Base-by-base conservation (phyloP, 2,113 vertebrate species). In the Burhinus bistriatus region DNA sequence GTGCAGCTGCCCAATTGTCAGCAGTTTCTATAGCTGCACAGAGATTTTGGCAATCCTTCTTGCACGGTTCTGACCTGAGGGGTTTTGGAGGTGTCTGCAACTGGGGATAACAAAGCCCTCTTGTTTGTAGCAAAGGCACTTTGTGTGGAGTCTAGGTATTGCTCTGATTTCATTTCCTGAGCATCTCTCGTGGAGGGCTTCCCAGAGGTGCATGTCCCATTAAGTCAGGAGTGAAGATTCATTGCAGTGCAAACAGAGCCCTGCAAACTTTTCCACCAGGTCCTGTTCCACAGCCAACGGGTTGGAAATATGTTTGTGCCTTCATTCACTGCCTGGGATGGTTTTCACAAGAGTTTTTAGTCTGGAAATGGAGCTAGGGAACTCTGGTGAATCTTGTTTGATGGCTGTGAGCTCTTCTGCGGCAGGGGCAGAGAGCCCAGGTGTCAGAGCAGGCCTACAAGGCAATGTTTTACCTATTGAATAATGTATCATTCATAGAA, bases 151-250 rank as follows among this genome's bases (percentile, higher is more conserved):
- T 92, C 58, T 72, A 4, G 62, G 77, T 61, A 83, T 72, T 69
- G 81, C 95, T 87, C 93, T 96, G 95, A 95, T 96, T 95, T 97
- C 44, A 96, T 92, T 97, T 95, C 96, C 96, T 87, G 93, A 95
- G 73, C 97, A 95, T 89, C 90, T 70, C 64, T 96, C 2, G 0
- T 82, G 89, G 82, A 96, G 64, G 83, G 47, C 65, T 87, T 95
- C 96, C 91, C 94, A 78, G 91, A 97, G 89, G 36, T 79, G 40
- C 58, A 4, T 49, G 71, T 64, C 87, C 72, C 89, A 87, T 52
- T 86, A 71, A 93, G 82, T 75, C 90, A 82, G 70, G 83, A 95
- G 73, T 15, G 61, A 87, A 85, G 70, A 87, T 23, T 94, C 78
- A 34, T 5, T 84, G 80, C 47, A 64, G 69, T 72, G 78, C 80